Percentiles rank a stretch among this genome's conserved stretches.
These are phyloP conservation scores for Prenolepis imparis DNA, from an alignment of 2,888 invertebrate genomes.

Conservation along the genomic window DNA sequence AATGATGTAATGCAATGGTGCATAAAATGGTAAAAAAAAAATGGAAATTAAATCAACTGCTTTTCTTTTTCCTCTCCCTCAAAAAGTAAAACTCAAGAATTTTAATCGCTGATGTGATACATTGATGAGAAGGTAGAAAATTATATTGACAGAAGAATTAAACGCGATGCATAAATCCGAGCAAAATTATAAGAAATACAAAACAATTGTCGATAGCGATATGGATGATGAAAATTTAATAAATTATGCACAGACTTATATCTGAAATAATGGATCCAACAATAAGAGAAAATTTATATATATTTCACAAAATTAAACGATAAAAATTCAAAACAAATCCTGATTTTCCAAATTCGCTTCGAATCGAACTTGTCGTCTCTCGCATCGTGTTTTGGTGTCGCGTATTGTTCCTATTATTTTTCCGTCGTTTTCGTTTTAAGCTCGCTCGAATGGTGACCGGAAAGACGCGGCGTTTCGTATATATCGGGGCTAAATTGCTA, in stretches of 20 bases:
- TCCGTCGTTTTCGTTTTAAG: constrained; percentile 10
- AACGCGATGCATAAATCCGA: constrained; percentile 18
- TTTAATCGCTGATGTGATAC: too few relatives aligned
- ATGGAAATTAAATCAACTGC: too few relatives aligned
- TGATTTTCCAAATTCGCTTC: constrained; percentile 45
- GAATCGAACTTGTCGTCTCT: constrained; percentile 24
- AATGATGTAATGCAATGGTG: too few relatives aligned
- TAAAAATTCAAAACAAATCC: not conserved
- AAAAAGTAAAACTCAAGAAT: too few relatives aligned
- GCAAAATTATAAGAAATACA: not conserved
- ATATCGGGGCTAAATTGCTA: constrained; percentile 69
- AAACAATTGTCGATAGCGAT: not conserved
- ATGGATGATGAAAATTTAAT: not conserved
- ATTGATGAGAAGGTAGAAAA: too few relatives aligned
- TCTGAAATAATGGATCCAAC: not conserved
- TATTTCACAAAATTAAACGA: not conserved
- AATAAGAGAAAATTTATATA: not conserved
- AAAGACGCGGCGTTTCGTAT: constrained; percentile 57
- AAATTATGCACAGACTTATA: not conserved
- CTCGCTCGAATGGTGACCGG: constrained; percentile 19
- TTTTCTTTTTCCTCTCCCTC: too few relatives aligned
- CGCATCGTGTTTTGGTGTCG: not conserved
- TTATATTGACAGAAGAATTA: not conserved
- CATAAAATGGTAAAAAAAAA: too few relatives aligned
- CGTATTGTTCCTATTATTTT: constrained; percentile 19